Evolutionary conservation across 2,888 invertebrate species (phyloP), one percentile per base, ranked within the genome.

Genomic region (Stegana nigrithorax): DNA sequence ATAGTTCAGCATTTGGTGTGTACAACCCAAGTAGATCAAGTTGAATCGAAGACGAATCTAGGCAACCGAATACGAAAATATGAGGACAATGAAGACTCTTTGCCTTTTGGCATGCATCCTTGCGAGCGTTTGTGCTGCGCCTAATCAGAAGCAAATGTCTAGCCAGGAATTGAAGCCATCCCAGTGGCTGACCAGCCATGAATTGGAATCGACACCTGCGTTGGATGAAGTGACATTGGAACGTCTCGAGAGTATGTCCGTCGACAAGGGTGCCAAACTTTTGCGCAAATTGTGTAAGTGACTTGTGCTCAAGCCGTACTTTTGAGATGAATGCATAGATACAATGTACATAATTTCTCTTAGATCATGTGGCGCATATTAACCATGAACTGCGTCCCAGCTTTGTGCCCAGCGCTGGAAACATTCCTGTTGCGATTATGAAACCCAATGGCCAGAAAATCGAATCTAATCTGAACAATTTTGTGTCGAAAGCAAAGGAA

Each of bases 371-470:
- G 60, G 47, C 78, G 10, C 69, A 72, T 42, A 78, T 80, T 57
- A 75, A 78, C 23, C 39, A 66, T 23, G 65, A 68, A 17, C 60
- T 81, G 63, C 59, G 56, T 12, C 79, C 80, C 58, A 70, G 62
- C 65, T 80, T 81, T 61, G 80, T 80, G 62, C 82, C 81, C 64
- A 80, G 79, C 61, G 64, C 82, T 57, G 77, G 70, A 69, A 75
- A 80, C 68, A 67, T 75, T 39, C 73, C 73, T 56, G 79, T 80
- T 19, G 76, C 70, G 67, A 73, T 80, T 51, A 32, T 81, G 58
- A 74, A 74, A 65, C 50, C 67, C 56, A 72, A 78, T 25, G 81
- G 81, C 39, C 66, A 79, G 2, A 76, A 78, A 53, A 60, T 74
- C 26, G 68, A 71, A 21, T 67, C 71, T 56, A 80, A 75, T 23